Conservation (phyloP, 2,888 invertebrate species). For the Didymodactylos carnosus region DNA sequence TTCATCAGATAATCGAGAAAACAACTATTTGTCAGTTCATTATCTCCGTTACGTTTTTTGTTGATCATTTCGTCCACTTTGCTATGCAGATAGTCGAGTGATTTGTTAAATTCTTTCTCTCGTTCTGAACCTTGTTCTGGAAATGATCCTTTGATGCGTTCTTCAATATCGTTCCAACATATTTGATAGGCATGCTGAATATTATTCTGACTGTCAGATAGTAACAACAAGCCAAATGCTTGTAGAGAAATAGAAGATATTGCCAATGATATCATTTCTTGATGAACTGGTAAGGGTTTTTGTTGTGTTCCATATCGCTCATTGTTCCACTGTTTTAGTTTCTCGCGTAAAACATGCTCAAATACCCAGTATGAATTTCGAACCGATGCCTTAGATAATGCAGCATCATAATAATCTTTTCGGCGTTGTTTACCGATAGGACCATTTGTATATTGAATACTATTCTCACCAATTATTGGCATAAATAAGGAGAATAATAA, state of each 20-base stretch:
- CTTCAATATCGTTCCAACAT: neutral
- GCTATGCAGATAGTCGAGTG: neutral
- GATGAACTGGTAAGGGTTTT: neutral
- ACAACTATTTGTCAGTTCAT: neutral
- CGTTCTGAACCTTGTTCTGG: neutral
- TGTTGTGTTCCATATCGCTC: neutral
- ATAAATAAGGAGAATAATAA: conserved; percentile 23
- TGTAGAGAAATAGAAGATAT: neutral
- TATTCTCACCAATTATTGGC: conserved; percentile 22
- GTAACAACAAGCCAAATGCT: neutral
- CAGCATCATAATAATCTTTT: conserved; percentile 19
- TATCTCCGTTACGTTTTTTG: neutral
- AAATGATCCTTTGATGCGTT: neutral
- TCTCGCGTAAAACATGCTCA: neutral
- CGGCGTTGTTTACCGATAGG: conserved; percentile 23
- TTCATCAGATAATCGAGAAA: conserved; percentile 17
- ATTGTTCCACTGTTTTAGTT: neutral
- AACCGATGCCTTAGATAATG: neutral
- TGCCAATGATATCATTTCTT: neutral
- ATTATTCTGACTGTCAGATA: neutral
- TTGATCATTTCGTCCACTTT: neutral
- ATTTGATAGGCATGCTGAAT: neutral
- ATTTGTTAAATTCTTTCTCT: neutral
- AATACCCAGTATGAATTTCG: neutral
- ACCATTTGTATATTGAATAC: conserved; percentile 26